phyloP scores from a whole-genome alignment of 2,113 vertebrate species.

The Formicarius rufipectus region DNA sequence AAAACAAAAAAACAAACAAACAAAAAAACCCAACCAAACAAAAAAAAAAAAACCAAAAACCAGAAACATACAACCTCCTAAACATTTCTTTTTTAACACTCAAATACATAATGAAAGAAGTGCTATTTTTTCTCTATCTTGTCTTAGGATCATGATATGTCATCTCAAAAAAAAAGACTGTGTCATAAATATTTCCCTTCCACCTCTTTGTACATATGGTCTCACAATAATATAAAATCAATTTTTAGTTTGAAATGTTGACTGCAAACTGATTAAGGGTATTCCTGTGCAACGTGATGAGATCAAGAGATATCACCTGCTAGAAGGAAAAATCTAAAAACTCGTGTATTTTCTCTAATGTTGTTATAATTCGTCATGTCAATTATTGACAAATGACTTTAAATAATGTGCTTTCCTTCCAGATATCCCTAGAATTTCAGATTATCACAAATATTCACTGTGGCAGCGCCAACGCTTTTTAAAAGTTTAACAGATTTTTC shows the following conservation, averaged over 20 bases:
- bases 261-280: not conserved
- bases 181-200: not conserved
- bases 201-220: not conserved
- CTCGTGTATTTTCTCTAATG: not conserved
- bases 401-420: not conserved
- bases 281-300: not conserved
- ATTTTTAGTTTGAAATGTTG: not conserved
- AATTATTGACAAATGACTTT: not conserved
- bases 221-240: not conserved
- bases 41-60: too few relatives aligned
- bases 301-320: not conserved
- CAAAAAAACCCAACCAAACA: too few relatives aligned
- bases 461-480: not conserved
- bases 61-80: not conserved
- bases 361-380: not conserved
- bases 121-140: not conserved
- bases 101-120: not conserved
- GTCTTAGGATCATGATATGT: not conserved
- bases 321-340: not conserved
- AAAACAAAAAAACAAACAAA: too few relatives aligned
- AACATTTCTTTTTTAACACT: not conserved
- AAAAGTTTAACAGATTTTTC: not conserved
- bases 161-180: not conserved
- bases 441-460: not conserved
- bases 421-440: not conserved